A percentile compares a stretch with the other conserved stretches of the same genome.
These are phyloP conservation scores for Orthosia incerta DNA, from an alignment of 2,888 invertebrate genomes.

Conservation along the genomic window DNA sequence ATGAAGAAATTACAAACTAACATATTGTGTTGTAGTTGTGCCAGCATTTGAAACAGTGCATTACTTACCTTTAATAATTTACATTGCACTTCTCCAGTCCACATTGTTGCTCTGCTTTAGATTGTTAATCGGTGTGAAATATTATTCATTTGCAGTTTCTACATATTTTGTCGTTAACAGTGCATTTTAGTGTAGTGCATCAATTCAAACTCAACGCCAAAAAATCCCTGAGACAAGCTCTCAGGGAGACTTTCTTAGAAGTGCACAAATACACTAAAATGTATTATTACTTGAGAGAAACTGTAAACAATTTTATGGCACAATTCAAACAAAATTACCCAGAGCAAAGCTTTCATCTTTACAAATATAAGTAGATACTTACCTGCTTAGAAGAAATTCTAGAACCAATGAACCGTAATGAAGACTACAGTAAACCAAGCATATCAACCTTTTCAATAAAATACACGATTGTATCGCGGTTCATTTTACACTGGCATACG, in stretches of 20 bases:
- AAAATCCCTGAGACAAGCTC: background rate
- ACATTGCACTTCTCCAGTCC: slow-evolving; percentile 20
- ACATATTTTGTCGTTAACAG: background rate
- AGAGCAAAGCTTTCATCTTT: background rate
- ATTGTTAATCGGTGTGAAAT: slow-evolving; percentile 8
- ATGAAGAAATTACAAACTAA: slow-evolving; percentile 25
- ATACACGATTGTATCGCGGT: background rate
- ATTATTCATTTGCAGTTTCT: slow-evolving; percentile 4
- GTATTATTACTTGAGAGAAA: background rate
- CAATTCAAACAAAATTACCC: background rate
- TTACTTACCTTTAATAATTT: slow-evolving; percentile 11
- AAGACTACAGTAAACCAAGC: background rate
- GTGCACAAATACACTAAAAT: background rate
- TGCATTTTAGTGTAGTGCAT: background rate
- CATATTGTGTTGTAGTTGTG: slow-evolving; percentile 11
- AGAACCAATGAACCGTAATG: background rate
- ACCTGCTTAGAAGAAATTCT: background rate
- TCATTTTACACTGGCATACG: background rate
- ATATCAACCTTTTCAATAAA: background rate
- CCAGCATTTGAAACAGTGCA: slow-evolving; percentile 26
- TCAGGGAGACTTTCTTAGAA: background rate
- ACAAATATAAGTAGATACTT: background rate
- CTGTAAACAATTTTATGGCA: background rate
- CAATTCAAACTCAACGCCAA: background rate
- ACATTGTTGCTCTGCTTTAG: slow-evolving; percentile 11